Base-by-base conservation (phyloP, 1,140 invertebrate species). In the Drosophila pruinosa region DNA sequence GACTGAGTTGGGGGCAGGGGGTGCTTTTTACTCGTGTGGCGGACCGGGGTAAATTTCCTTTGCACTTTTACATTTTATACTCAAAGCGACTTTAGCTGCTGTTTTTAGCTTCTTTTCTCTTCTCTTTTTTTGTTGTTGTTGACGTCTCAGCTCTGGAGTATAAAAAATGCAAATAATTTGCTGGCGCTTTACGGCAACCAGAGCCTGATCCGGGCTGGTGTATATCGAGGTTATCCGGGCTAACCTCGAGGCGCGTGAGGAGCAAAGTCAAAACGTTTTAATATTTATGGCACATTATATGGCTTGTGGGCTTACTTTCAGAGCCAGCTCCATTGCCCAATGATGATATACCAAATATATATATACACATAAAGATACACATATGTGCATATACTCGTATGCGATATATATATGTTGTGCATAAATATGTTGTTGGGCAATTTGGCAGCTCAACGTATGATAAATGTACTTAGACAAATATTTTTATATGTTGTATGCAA, bases 151-250 rank as follows among this genome's bases (percentile, higher is more conserved):
- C 68, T 77, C 73, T 71, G 77, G 47, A 73, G 65, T 82, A 86
- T 86, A 86, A 86, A 86, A 86, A 86, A 86, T 86, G 82, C 82
- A 86, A 86, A 86, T 86, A 88, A 86, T 86, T 88, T 88, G 82
- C 82, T 50, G 69, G 77, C 77, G 74, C 58, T 78, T 83, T 83
- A 78, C 71, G 59, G 58, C 69, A 53, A 47, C 52, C 76, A 65
- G 48, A 45, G 43, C 58, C 58, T 52, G 47, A 56, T 36, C 56
- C 52, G 28, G 36, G 5, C 26, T 34, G 31, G 10, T 34, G n/a
- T 2, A 34, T 58, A 41, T 31, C 14, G 38, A 14, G 41, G 19
- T 22, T 45, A 41, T 19, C 14, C 22, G 26, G 57, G 28, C 41
- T 62, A 62, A 69, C 67, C 67, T 63, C 67, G 21, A 34, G 64